phyloP scores from a whole-genome alignment of 2,113 vertebrate species.

The Ptychochromis oligacanthus region DNA sequence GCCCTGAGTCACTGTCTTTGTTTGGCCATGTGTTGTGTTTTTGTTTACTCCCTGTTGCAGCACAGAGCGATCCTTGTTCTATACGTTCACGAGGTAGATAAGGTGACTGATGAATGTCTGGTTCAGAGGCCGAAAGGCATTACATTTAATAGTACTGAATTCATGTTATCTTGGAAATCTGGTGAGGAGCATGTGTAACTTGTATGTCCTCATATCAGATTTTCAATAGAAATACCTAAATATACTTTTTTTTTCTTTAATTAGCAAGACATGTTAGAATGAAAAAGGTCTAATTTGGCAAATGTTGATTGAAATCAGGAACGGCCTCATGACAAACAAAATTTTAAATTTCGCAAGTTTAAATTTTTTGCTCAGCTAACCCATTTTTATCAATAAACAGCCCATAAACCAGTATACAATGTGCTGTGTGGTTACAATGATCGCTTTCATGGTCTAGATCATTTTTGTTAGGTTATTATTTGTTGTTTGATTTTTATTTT shows the following conservation, averaged over 20 bases:
- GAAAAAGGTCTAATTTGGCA: neutral
- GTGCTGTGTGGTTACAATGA: neutral
- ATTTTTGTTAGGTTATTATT: neutral
- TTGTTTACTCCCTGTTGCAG: neutral
- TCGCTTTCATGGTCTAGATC: neutral
- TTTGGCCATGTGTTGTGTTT: conserved; percentile 45
- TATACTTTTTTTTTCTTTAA: neutral
- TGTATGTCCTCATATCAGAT: neutral
- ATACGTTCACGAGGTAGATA: conserved; percentile 36
- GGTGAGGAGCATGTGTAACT: neutral
- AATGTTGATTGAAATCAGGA: neutral
- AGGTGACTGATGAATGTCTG: conserved; percentile 27
- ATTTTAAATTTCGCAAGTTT: neutral
- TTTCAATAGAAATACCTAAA: neutral
- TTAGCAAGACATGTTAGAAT: neutral
- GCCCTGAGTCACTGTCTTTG: conserved; percentile 69
- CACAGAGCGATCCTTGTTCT: conserved; percentile 37
- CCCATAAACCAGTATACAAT: neutral
- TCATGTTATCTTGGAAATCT: neutral
- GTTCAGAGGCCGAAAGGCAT: neutral
- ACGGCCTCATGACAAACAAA: neutral
- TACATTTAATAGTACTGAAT: neutral
- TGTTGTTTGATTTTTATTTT: neutral
- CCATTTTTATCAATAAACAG: neutral
- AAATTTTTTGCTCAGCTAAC: neutral